Evolutionary conservation across 2,888 invertebrate genomes (phyloP), one percentile per base, ranked within the genome.

Genomic region (Morpho helenor): DNA sequence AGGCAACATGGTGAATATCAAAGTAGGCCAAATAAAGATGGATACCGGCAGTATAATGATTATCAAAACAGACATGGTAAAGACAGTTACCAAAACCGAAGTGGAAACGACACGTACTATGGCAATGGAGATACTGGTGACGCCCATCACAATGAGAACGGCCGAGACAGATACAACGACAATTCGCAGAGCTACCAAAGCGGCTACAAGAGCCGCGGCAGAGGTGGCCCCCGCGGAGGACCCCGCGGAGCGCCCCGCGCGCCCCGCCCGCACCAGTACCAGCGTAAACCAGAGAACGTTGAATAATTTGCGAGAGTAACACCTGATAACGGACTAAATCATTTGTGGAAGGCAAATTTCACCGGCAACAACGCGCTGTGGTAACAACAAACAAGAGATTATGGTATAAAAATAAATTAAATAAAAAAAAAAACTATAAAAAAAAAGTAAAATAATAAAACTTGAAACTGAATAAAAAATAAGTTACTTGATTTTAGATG

Each of bases 341-440:
- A 84, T 87, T 92, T 88, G 92, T 92, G 92, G 90, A 92, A 93
- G 93, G 93, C 92, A 93, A 91, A 92, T 93, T 93, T 93, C 93
- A 93, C 92, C 92, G 92, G 93, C 93, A 93, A 93, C 93, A 93
- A 93, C 92, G 88, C 78, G 84, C 82, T 82, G 85, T 84, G 86
- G 85, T 79, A 79, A 80, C 78, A 85, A 91, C 88, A 87, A 88
- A 91, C 87, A 92, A 68, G 91, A 91, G 91, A 91, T 91, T 92
- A 92, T 86, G 89, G 85, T 86, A 90, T 82, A 88, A 85, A 87
- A 85, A 65, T 10, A 41, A 53, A 46, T 16, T 43, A 51, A 51
- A 79, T 84, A 73, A 69, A 68, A 68, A 67, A 72, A 83, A 84
- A 81, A 78, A 67, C 1, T 66, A 82, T 79, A 91, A 92, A 92